A percentile compares a stretch with the other conserved stretches of the same genome.
These are phyloP conservation scores for Chrysopilus asiliformis DNA, from an alignment of 2,888 invertebrate species.

Conservation along the genomic window DNA sequence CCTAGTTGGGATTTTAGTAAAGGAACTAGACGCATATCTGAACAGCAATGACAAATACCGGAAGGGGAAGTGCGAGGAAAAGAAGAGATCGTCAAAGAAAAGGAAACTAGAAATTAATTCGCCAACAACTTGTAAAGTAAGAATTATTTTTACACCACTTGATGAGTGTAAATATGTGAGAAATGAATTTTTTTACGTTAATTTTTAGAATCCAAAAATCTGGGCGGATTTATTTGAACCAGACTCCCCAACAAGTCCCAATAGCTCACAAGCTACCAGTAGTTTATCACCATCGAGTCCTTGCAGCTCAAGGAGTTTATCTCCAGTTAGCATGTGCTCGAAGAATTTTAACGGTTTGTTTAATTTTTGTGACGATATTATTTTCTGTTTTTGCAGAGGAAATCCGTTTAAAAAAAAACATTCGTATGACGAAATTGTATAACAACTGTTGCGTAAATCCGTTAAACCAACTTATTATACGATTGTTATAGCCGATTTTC, in stretches of 20 bases:
- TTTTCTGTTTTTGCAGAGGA: too few relatives aligned
- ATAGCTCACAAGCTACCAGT: conserved; percentile 8
- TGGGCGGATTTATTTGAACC: conserved; percentile 23
- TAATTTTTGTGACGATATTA: too few relatives aligned
- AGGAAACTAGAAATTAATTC: too few relatives aligned
- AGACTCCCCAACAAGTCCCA: conserved; percentile 31
- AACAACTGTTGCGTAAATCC: too few relatives aligned
- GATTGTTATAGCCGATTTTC: too few relatives aligned
- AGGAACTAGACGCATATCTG: conserved; percentile 33
- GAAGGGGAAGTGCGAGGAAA: conserved; percentile 28
- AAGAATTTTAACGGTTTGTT: conserved; percentile 17
- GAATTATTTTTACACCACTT: too few relatives aligned
- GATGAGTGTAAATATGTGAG: conserved; percentile 19
- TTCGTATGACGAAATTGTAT: too few relatives aligned
- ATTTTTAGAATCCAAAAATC: conserved; percentile 7
- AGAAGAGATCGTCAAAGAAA: conserved; percentile 22
- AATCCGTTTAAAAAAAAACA: too few relatives aligned
- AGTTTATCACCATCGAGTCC: conserved; percentile 29
- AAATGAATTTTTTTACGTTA: conserved; percentile 4
- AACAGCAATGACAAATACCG: conserved; percentile 30
- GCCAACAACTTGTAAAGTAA: too few relatives aligned
- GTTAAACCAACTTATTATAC: too few relatives aligned
- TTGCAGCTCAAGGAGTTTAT: conserved; percentile 32
- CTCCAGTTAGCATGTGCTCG: conserved; percentile 24
- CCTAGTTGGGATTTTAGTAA: conserved; percentile 39